Percentiles rank a stretch among this genome's conserved stretches.
Evolutionary conservation across 2,888 invertebrate species (phyloP).

Genomic region (Ditula angustiorana): DNA sequence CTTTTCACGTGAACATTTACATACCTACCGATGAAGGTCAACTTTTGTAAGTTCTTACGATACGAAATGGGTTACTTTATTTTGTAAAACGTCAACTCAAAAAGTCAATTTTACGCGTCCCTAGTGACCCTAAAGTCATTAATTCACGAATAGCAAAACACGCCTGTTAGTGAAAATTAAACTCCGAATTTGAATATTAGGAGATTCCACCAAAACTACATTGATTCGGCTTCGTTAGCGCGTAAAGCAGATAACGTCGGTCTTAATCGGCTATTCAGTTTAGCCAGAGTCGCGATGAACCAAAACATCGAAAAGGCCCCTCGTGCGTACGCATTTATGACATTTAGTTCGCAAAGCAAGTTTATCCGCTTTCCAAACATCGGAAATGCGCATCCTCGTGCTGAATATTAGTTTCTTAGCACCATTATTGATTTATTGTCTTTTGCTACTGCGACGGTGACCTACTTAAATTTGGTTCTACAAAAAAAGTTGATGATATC

Average conservation of each 20-base stretch:
- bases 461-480: background rate
- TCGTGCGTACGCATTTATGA: conserved; percentile 4
- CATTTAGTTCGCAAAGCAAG: background rate
- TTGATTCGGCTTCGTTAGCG: conserved; percentile 45
- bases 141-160: conserved; percentile 7
- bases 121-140: conserved; percentile 6
- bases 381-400: conserved; percentile 4
- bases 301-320: conserved; percentile 17
- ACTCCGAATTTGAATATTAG: conserved; percentile 22
- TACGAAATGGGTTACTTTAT: too few species aligned
- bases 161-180: conserved; percentile 15
- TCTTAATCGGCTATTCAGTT: conserved; percentile 47
- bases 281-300: background rate
- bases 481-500: background rate
- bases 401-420: background rate
- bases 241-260: conserved; percentile 54
- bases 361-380: conserved; percentile 3
- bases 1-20: too few species aligned
- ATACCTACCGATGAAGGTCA: too few species aligned
- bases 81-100: too few species aligned
- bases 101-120: background rate
- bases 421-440: background rate
- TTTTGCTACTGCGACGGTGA: background rate
- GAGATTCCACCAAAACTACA: conserved; percentile 28
- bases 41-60: too few species aligned